Conservation (phyloP, 2,888 invertebrate genomes). For the Galerucella calmariensis region DNA sequence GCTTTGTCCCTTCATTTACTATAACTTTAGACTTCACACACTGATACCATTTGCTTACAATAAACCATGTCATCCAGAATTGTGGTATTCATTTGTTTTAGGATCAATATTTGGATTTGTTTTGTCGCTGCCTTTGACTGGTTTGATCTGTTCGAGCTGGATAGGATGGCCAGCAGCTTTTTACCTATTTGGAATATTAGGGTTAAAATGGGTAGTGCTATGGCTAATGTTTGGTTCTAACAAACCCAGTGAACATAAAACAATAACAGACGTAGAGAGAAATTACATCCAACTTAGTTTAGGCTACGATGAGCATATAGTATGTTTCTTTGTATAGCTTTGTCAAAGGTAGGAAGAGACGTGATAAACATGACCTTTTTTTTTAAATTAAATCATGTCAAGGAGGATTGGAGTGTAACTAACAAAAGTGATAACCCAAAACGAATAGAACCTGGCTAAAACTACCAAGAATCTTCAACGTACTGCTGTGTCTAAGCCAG, state of each 20-base stretch:
- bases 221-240: constrained; percentile 76
- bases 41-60: too few species aligned
- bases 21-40: too few species aligned
- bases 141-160: constrained; percentile 74
- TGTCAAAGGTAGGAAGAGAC: too few species aligned
- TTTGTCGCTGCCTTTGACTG: constrained; percentile 79
- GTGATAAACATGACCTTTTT: too few species aligned
- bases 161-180: constrained; percentile 85
- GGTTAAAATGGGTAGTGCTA: constrained; percentile 70
- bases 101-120: constrained; percentile 86
- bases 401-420: too few species aligned
- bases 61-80: not conserved
- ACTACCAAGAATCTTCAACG: too few species aligned
- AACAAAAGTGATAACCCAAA: too few species aligned
- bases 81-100: constrained; percentile 44
- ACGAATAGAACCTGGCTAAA: too few species aligned
- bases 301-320: constrained; percentile 58
- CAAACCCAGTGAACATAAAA: constrained; percentile 71
- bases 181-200: constrained; percentile 76
- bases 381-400: too few species aligned
- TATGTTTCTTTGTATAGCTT: constrained; percentile 64
- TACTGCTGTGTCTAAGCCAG: too few species aligned
- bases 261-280: constrained; percentile 73
- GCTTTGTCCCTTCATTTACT: too few species aligned
- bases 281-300: constrained; percentile 71